Conservation (phyloP, 2,113 vertebrate genomes). For the Bucco capensis region DNA sequence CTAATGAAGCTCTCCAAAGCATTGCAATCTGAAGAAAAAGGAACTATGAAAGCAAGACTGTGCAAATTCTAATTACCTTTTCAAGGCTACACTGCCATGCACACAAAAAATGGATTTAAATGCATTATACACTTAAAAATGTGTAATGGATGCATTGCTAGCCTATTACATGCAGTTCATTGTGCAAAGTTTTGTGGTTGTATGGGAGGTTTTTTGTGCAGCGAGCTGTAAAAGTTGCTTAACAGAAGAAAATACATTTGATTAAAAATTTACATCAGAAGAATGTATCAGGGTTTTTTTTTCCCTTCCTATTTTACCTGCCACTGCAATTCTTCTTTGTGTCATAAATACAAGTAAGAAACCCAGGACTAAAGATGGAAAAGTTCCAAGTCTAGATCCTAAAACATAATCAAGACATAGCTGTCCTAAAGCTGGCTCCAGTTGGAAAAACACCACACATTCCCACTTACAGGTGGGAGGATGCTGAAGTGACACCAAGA, state of each 20-base stretch:
- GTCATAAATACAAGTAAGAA: background rate
- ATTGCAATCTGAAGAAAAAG: background rate
- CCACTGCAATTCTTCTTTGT: background rate
- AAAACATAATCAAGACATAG: background rate
- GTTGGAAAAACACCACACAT: background rate
- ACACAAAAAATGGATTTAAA: constrained; percentile 19
- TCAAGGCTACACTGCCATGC: background rate
- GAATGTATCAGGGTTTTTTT: background rate
- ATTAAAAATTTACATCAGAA: constrained; percentile 65
- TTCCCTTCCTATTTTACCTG: constrained; percentile 10
- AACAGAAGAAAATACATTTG: constrained; percentile 42
- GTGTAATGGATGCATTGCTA: background rate
- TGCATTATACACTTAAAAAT: background rate
- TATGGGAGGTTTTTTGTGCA: constrained; percentile 27
- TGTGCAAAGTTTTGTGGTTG: background rate
- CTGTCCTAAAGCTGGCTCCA: background rate
- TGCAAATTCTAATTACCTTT: constrained; percentile 10
- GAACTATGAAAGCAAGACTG: background rate
- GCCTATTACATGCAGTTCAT: constrained; percentile 9
- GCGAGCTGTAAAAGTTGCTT: constrained; percentile 29
- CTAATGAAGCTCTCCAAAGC: constrained; percentile 8
- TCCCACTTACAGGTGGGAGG: background rate
- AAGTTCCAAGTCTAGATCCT: background rate
- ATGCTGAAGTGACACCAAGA: background rate
- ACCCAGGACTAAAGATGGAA: background rate